Conservation (phyloP, 2,888 invertebrate genomes). For the Ophraella communa region DNA sequence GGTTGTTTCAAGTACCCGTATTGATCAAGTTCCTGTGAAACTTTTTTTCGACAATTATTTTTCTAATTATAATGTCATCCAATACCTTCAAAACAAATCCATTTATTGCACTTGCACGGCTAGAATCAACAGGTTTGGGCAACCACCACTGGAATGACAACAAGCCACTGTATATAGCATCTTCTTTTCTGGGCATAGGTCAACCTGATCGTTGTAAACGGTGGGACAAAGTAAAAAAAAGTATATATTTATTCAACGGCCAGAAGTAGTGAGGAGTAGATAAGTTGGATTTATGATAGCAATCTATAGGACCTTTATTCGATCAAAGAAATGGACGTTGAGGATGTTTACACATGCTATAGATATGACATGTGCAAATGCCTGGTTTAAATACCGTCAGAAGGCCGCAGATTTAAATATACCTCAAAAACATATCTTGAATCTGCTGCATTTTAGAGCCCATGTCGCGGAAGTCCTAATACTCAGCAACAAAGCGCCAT, state of each 20-base stretch:
- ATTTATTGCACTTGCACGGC: not conserved
- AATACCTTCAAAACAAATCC: not conserved
- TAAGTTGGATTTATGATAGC: slow-evolving; percentile 16
- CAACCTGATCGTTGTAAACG: too few species aligned
- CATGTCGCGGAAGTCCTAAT: slow-evolving; percentile 31
- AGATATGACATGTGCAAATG: slow-evolving; percentile 21
- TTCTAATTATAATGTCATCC: slow-evolving; percentile 1
- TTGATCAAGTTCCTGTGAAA: too few species aligned
- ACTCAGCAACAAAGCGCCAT: slow-evolving; percentile 14
- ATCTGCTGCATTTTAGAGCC: slow-evolving; percentile 29
- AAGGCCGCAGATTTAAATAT: too few species aligned
- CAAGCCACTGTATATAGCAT: too few species aligned
- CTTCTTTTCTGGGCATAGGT: too few species aligned
- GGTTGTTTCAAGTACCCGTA: too few species aligned
- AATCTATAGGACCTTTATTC: slow-evolving; percentile 10
- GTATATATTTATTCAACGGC: not conserved
- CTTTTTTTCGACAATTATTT: not conserved
- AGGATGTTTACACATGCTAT: slow-evolving; percentile 26
- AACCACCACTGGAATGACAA: too few species aligned
- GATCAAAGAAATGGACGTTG: too few species aligned
- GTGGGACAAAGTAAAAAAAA: not conserved
- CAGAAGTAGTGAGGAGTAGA: too few species aligned
- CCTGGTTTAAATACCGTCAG: slow-evolving; percentile 31
- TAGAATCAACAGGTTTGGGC: slow-evolving; percentile 1
- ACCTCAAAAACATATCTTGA: too few species aligned